Evolutionary conservation across 2,888 invertebrate species (phyloP), one percentile per base, ranked within the genome.

Genomic region (Germaria angustata): DNA sequence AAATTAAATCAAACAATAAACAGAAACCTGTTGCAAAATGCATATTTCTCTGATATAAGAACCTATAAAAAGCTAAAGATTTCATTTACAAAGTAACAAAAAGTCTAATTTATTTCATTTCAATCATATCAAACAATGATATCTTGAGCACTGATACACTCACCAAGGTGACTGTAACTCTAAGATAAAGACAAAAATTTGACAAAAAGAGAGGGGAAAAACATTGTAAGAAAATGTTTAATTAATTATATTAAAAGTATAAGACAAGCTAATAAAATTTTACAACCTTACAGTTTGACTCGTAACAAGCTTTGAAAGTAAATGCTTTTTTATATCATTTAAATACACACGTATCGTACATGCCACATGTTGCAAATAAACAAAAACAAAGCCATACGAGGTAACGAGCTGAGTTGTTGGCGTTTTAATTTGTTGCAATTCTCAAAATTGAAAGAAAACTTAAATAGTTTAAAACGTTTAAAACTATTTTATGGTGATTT

Each of bases 201-300:
- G 17, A 41, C 3, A 7, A 28, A 34, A 57, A 49, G 28, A 13
- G 11, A n/a, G 15, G 44, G 20, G 0, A 32, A 73, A 22, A 17
- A 9, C 4, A 44, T 22, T 7, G 11, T 13, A 46, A 68, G 49
- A 53, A 75, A 78, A 82, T 75, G 82, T 79, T 82, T 71, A 79
- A 79, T 82, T 79, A 79, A 79, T 79, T 82, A 79, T 75, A 65
- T 82, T 75, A 68, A 65, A 75, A 76, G 28, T 71, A 78, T 63
- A 65, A 51, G 73, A 73, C 78, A 81, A 75, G 61, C 73, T 65
- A 78, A 78, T 78, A 81, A 75, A 79, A 69, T 66, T 66, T 75
- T 71, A 82, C 81, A 82, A 78, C 65, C 75, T 79, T 75, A 82
- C 81, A 69, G 69, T 82, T 69, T 53, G 73, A 65, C 28, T 63